Evolutionary conservation across 2,797 vertebrate genomes (phyloP).

Genomic region (Lerista edwardsae): DNA sequence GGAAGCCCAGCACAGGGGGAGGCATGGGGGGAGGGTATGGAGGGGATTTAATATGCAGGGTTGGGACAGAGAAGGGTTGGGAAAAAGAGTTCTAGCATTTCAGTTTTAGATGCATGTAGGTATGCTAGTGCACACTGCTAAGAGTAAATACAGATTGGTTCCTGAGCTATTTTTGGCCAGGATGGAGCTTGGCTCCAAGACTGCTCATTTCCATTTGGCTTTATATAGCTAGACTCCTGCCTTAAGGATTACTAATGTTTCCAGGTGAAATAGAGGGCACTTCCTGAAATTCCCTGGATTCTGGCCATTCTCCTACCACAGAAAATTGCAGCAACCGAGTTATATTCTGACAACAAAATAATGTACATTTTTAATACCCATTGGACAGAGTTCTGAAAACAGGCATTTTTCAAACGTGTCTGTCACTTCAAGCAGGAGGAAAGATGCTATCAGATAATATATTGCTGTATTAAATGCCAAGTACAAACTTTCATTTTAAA

Average conservation of each 20-base stretch:
- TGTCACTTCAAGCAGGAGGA: conserved; percentile 32
- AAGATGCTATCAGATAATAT: no score
- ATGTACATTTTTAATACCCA: conserved; percentile 45
- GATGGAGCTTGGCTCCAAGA: conserved; percentile 49
- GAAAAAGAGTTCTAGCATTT: not conserved
- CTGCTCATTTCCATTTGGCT: conserved; percentile 66
- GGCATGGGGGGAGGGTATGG: no score
- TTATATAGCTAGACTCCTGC: conserved; percentile 61
- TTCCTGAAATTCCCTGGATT: conserved; percentile 69
- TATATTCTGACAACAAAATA: conserved; percentile 45
- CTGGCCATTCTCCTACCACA: conserved; percentile 38
- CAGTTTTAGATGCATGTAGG: not conserved
- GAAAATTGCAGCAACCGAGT: not conserved
- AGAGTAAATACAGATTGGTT: conserved; percentile 47
- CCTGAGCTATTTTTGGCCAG: conserved; percentile 62
- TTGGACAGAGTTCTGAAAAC: conserved; percentile 56
- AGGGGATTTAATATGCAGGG: no score
- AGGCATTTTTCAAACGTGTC: conserved; percentile 67
- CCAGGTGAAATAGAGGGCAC: conserved; percentile 76
- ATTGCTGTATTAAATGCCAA: no score
- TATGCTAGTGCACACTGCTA: not conserved
- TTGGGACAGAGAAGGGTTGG: not conserved
- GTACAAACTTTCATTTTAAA: no score
- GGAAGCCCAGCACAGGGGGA: no score
- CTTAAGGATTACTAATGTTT: conserved; percentile 67